Conservation (phyloP, 2,797 vertebrate species). For the Phoebastria nigripes region DNA sequence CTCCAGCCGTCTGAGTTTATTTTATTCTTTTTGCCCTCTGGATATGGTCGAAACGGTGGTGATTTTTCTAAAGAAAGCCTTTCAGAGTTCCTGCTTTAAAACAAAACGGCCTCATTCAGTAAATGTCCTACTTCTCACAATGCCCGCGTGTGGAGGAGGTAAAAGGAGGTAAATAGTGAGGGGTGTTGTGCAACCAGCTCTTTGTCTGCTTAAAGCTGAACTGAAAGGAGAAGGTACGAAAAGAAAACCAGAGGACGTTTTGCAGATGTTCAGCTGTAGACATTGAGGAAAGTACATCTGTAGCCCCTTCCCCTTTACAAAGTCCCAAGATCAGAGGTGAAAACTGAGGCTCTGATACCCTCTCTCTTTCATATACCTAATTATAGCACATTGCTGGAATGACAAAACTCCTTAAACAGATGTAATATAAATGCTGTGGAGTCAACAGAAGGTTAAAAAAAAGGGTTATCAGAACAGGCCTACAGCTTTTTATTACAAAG, state of each 20-base stretch:
- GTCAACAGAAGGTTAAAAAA: not conserved
- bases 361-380: not conserved
- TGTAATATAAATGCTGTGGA: not conserved
- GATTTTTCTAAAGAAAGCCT: constrained; percentile 30
- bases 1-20: constrained; percentile 38
- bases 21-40: constrained; percentile 26
- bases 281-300: not conserved
- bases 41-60: not conserved
- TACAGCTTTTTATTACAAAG: constrained; percentile 38
- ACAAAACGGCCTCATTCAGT: constrained; percentile 16
- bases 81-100: constrained; percentile 18
- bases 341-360: not conserved
- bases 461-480: not conserved
- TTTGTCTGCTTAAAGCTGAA: constrained; percentile 7
- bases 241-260: not conserved
- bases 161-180: constrained; percentile 15
- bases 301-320: not conserved
- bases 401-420: not conserved
- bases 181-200: not conserved
- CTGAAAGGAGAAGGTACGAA: not conserved
- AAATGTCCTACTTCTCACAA: not conserved
- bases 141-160: not conserved
- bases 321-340: not conserved
- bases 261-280: not conserved
- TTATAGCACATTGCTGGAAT: not conserved